Evolutionary conservation across 92 coral and sea anemone species (phyloP).

Genomic region (Palythoa grandis): DNA sequence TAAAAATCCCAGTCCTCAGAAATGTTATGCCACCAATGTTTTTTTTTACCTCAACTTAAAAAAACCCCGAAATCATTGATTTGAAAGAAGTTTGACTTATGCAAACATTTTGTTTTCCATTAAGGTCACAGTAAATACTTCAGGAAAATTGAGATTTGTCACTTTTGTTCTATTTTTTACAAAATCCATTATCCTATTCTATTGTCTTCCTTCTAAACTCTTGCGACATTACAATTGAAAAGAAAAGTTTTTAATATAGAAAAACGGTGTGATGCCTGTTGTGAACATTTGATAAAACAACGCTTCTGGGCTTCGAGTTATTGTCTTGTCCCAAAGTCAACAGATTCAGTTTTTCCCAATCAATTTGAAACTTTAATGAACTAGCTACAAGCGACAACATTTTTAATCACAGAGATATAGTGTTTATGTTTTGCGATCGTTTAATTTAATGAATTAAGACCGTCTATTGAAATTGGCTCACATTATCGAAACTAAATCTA

Average conservation of each 20-base stretch:
- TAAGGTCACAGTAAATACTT: neutral
- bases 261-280: neutral
- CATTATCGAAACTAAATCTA: conserved; percentile 1
- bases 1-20: neutral
- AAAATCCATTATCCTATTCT: conserved; percentile 10
- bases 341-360: neutral
- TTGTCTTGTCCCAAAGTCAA: neutral
- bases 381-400: neutral
- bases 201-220: neutral
- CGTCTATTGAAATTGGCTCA: neutral
- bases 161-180: neutral
- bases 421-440: neutral
- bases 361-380: neutral
- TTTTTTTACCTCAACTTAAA: neutral
- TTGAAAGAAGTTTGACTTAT: neutral
- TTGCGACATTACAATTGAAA: neutral
- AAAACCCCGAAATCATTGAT: neutral
- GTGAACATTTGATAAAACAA: neutral
- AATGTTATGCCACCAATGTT: neutral
- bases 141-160: neutral
- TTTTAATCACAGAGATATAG: neutral
- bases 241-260: conserved; percentile 4
- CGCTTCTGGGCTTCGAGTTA: neutral
- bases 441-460: neutral
- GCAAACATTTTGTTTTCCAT: neutral